phyloP scores from a whole-genome alignment of 2,797 vertebrate genomes.

The Sternarchorhynchus goeldii region DNA sequence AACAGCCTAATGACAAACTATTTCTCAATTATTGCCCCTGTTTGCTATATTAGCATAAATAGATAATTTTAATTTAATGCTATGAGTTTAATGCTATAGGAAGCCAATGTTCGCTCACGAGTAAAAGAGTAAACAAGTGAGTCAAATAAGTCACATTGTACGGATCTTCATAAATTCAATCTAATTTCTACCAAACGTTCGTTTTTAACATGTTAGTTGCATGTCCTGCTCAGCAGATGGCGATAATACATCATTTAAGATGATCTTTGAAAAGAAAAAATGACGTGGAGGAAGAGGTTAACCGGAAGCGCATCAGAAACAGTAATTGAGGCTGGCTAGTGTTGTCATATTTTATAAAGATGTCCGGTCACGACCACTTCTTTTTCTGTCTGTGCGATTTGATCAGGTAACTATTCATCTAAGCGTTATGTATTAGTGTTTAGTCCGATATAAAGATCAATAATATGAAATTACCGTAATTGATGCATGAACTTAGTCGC shows the following conservation, averaged over 20 bases:
- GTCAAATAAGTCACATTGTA: too few species aligned
- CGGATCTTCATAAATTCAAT: background rate
- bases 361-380: conserved; percentile 75
- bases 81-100: too few species aligned
- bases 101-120: too few species aligned
- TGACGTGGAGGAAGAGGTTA: background rate
- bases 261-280: background rate
- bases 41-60: too few species aligned
- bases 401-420: conserved; percentile 64
- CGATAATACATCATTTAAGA: background rate
- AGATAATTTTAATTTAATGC: too few species aligned
- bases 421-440: too few species aligned
- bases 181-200: background rate
- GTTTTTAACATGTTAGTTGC: background rate
- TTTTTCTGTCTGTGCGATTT: conserved; percentile 73
- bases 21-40: too few species aligned
- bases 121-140: too few species aligned
- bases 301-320: conserved; percentile 33
- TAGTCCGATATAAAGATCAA: too few species aligned
- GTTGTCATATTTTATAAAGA: conserved; percentile 57
- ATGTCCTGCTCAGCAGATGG: conserved; percentile 26
- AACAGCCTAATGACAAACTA: too few species aligned
- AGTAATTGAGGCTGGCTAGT: conserved; percentile 40
- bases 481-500: too few species aligned
- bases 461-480: too few species aligned